Conservation (phyloP, 2,797 vertebrate species). For the Caiman crocodilus region DNA sequence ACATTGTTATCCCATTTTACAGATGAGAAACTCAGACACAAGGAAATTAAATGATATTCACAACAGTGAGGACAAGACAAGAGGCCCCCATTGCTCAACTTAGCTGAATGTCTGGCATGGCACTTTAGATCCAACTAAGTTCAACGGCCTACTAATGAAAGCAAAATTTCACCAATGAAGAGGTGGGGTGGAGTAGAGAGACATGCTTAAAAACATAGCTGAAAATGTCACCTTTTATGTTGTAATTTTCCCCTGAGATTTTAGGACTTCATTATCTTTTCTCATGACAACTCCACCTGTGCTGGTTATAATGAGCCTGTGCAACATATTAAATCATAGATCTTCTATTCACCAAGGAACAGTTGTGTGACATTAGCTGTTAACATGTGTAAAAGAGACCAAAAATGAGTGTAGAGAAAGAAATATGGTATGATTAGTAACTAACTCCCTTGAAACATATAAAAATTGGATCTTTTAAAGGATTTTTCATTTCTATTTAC, state of each 20-base stretch:
- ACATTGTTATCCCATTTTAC: neutral
- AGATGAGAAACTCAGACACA: neutral
- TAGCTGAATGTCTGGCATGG: neutral
- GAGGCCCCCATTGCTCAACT: neutral
- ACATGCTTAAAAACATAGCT: fast-evolving
- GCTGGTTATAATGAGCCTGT: neutral
- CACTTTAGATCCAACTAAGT: neutral
- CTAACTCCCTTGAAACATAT: neutral
- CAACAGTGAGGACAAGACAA: neutral
- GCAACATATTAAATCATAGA: neutral
- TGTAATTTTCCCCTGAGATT: neutral
- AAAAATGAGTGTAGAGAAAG: neutral
- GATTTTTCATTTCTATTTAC: neutral
- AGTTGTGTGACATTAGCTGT: neutral
- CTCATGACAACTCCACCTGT: neutral
- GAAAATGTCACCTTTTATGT: neutral
- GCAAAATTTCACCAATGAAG: neutral
- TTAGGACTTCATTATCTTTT: neutral
- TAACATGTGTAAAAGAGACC: neutral
- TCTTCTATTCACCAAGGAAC: neutral
- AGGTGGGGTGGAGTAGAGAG: neutral
- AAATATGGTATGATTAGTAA: neutral
- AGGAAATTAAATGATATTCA: neutral
- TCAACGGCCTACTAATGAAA: neutral
- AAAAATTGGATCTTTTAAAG: neutral